Evolutionary conservation across 2,888 invertebrate species (phyloP), one percentile per base, ranked within the genome.

Genomic region (Eupithecia insigniata): DNA sequence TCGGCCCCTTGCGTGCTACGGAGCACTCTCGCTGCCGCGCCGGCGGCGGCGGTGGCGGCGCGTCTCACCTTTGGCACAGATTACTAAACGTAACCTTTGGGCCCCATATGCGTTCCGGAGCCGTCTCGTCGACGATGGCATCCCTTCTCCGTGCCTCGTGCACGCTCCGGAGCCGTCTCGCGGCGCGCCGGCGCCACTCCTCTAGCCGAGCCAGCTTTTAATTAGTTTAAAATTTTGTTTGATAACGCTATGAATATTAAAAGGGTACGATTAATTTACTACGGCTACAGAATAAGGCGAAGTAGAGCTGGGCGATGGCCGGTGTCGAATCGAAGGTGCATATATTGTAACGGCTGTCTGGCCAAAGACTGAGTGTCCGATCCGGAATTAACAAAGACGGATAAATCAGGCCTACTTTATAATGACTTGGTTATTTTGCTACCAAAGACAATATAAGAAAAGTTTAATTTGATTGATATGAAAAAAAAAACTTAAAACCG

Each of bases 171-270:
- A 71, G 67, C 70, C 61, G 51, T 46, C 16, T 18, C 62, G 43
- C 30, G 16, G 39, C 71, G 58, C 65, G 36, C 32, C 73, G 66
- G 67, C 46, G 60, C 10, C 66, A 34, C 43, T 36, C 39, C 62
- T 75, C 86, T 86, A 90, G 89, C 89, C 87, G 88, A 87, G 83
- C 89, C 89, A 89, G 89, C 83, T 91, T 91, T 92, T 92, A 92
- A 92, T 93, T 92, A 90, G 90, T 92, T 92, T 89, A 90, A 89
- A 90, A 91, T 89, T 91, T 92, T 91, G 90, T 92, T 90, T 90
- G 90, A 90, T 88, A 90, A 90, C 87, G 90, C 91, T 90, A 92
- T 92, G 93, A 92, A 92, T 92, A 93, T 92, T 92, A 92, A 91
- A 90, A 86, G 87, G 83, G 85, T 85, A 88, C 89, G 87, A 90